Evolutionary conservation across 2,113 vertebrate species (phyloP), one percentile per base, ranked within the genome.

Genomic region (Thalassarche chlororhynchos): DNA sequence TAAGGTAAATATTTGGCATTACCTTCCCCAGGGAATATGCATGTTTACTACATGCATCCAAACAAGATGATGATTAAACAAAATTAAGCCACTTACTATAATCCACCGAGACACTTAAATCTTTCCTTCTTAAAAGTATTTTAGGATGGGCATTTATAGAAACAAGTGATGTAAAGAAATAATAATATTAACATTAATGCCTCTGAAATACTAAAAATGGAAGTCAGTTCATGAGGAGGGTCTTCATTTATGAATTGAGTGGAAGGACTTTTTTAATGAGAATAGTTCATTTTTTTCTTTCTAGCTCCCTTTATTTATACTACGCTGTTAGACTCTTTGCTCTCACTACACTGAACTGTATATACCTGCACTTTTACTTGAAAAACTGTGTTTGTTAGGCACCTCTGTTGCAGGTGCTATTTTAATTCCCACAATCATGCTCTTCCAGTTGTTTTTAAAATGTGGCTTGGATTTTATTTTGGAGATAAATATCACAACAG

Each of bases 41-140:
- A 49, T 89, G 92, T 96, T 96, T 93, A 91, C 66, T 90, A 81
- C 36, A 84, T 66, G 57, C 94, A 55, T 95, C 89, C 76, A 62
- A 97, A 90, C 72, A 84, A 94, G 82, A 69, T 2, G 12, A 32
- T 0, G 32, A 90, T 47, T 89, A 92, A 95, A 84, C 91, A 95
- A 87, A 96, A 96, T 94, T 81, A 95, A 94, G 28, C 32, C 77
- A 94, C 77, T 92, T 90, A 84, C 40, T 42, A 51, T 94, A 89
- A 81, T 84, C 78, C 65, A 70, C 54, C 58, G 62, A 74, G 61
- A 60, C 62, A 70, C 57, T 87, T 81, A 75, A 61, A 84, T 80
- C 75, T 86, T 96, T 86, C 80, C 84, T 88, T 96, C 74, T 85
- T 79, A 70, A 2, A 93, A 58, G 8, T 65, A 93, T 78, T 96